A percentile compares a stretch with the other conserved stretches of the same genome.
Evolutionary conservation across 2,888 invertebrate genomes (phyloP).

Genomic region (Mythimna impura): DNA sequence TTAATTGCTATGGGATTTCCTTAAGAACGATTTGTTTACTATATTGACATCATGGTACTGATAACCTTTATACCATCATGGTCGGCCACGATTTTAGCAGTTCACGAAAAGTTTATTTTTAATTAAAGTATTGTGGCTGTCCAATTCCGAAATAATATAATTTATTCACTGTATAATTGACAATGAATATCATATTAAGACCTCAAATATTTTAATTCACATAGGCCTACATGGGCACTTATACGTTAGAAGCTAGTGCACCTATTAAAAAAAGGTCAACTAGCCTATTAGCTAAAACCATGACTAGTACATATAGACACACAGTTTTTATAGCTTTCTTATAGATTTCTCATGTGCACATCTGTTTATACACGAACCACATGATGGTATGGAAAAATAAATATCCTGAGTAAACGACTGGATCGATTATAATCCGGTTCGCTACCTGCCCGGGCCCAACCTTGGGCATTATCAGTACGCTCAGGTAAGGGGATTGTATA

Average conservation of each 20-base stretch:
- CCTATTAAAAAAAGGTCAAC: too few species aligned
- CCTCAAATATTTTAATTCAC: too few species aligned
- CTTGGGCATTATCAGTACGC: constrained; percentile 78
- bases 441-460: constrained; percentile 83
- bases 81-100: too few species aligned
- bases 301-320: constrained; percentile 14
- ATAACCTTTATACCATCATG: too few species aligned
- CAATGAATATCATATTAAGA: neutral
- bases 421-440: constrained; percentile 81
- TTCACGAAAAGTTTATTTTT: too few species aligned
- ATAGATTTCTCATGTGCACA: constrained; percentile 29
- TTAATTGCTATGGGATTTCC: too few species aligned
- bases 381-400: constrained; percentile 62
- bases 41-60: too few species aligned
- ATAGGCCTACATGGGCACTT: too few species aligned
- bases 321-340: constrained; percentile 15
- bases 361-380: constrained; percentile 53
- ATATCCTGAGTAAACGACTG: constrained; percentile 70
- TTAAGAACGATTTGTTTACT: too few species aligned
- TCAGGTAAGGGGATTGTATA: constrained; percentile 83
- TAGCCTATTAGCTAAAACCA: neutral
- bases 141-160: too few species aligned
- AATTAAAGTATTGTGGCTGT: too few species aligned
- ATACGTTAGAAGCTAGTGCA: too few species aligned
- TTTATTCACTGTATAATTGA: neutral